These are phyloP conservation scores for Caranx melampygus DNA, from an alignment of 2,113 vertebrate genomes.

Conservation along the genomic window DNA sequence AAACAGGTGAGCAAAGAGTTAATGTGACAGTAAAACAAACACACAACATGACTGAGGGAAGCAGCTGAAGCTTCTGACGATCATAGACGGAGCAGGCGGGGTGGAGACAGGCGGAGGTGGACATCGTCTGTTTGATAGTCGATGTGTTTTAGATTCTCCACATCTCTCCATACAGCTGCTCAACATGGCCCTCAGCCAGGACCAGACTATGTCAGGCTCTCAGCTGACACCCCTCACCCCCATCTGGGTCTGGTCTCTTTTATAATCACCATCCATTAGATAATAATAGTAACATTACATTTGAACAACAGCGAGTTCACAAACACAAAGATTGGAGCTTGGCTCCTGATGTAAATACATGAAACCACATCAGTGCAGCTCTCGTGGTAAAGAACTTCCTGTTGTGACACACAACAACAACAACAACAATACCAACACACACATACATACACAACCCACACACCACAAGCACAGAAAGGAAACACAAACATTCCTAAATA, in stretches of 20 bases:
- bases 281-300: too few relatives aligned
- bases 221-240: not conserved
- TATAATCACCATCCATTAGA: not conserved
- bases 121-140: not conserved
- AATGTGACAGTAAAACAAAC: not conserved
- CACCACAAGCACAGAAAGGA: too few relatives aligned
- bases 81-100: too few relatives aligned
- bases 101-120: not conserved
- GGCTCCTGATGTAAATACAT: too few relatives aligned
- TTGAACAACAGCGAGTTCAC: too few relatives aligned
- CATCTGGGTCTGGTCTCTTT: not conserved
- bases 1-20: not conserved
- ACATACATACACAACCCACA: too few relatives aligned
- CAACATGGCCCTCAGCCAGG: constrained; percentile 19
- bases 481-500: too few relatives aligned
- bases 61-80: constrained; percentile 11
- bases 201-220: not conserved
- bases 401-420: too few relatives aligned
- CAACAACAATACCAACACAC: too few relatives aligned
- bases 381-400: too few relatives aligned
- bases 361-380: too few relatives aligned
- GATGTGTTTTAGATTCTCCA: not conserved
- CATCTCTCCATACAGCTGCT: constrained; percentile 21
- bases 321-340: too few relatives aligned
- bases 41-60: not conserved